phyloP scores from a whole-genome alignment of 1,140 invertebrate species.

The Bombus vancouverensis region DNA sequence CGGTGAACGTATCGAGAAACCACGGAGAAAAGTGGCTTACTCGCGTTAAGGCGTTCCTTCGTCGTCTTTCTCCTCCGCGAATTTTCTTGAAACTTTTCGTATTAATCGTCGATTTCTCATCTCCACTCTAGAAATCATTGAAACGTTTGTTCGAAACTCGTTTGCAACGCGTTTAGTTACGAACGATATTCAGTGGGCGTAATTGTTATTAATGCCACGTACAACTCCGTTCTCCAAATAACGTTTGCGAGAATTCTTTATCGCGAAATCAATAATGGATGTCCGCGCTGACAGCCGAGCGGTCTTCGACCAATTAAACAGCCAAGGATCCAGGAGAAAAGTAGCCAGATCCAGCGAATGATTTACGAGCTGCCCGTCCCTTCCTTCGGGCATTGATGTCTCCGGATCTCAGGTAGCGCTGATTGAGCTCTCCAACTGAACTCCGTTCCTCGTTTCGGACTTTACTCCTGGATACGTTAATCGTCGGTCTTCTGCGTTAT shows the following conservation, averaged over 20 bases:
- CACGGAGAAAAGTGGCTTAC: not conserved
- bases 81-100: not conserved
- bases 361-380: constrained; percentile 59
- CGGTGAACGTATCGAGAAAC: constrained; percentile 25
- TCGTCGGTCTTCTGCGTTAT: not conserved
- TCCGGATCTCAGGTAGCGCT: not conserved
- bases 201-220: constrained; percentile 47
- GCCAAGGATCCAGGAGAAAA: constrained; percentile 38
- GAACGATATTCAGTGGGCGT: not conserved
- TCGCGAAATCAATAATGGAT: constrained; percentile 51
- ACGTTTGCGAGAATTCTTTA: constrained; percentile 17
- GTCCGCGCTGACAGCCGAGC: constrained; percentile 28
- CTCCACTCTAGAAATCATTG: too few species aligned
- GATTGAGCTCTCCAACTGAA: not conserved
- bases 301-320: constrained; percentile 51
- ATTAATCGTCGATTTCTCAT: too few species aligned
- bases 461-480: not conserved
- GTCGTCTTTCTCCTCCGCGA: too few species aligned
- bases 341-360: constrained; percentile 37
- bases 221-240: not conserved
- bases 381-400: constrained; percentile 51
- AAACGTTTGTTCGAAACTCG: not conserved
- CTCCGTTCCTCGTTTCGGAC: not conserved
- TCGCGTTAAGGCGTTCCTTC: too few species aligned
- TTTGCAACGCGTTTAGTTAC: not conserved